These are phyloP conservation scores for Mystacides longicornis DNA, from an alignment of 2,888 invertebrate species.

Conservation along the genomic window DNA sequence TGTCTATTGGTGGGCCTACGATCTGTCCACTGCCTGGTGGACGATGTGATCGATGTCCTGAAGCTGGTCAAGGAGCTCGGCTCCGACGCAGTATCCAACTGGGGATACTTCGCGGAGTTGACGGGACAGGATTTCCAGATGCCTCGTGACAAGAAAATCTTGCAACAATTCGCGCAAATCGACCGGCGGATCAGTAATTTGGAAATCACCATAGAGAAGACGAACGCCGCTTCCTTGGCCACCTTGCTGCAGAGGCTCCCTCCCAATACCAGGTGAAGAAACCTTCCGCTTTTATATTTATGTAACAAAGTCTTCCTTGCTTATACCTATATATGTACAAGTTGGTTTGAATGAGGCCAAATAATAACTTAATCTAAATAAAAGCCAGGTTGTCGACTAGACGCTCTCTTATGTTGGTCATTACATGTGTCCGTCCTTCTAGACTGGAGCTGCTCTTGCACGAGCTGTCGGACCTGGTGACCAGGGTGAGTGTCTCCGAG, in stretches of 20 bases:
- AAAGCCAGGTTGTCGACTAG: no score
- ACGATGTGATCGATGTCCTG: conserved; percentile 55
- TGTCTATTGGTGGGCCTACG: no score
- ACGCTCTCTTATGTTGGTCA: no score
- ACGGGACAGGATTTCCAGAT: conserved; percentile 47
- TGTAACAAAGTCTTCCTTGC: no score
- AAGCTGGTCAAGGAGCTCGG: conserved; percentile 53
- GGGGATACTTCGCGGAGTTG: conserved; percentile 53
- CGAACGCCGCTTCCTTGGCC: conserved; percentile 28
- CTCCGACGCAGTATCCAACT: conserved; percentile 52
- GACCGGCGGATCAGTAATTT: conserved; percentile 28
- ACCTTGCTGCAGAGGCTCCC: conserved; percentile 32
- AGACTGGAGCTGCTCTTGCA: conserved; percentile 53
- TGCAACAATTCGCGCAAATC: conserved; percentile 45
- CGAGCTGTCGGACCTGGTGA: conserved; percentile 53
- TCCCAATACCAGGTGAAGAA: conserved; percentile 15
- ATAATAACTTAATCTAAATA: no score
- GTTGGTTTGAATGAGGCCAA: no score
- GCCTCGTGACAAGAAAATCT: conserved; percentile 55
- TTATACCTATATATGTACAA: no score
- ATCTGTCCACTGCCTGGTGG: conserved; percentile 46
- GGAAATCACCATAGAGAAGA: conserved; percentile 28
- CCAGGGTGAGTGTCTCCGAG: conserved; percentile 52
- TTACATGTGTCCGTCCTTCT: no score
- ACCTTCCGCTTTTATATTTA: no score